Conservation (phyloP, 1,140 invertebrate genomes). For the Augochlora pura region DNA sequence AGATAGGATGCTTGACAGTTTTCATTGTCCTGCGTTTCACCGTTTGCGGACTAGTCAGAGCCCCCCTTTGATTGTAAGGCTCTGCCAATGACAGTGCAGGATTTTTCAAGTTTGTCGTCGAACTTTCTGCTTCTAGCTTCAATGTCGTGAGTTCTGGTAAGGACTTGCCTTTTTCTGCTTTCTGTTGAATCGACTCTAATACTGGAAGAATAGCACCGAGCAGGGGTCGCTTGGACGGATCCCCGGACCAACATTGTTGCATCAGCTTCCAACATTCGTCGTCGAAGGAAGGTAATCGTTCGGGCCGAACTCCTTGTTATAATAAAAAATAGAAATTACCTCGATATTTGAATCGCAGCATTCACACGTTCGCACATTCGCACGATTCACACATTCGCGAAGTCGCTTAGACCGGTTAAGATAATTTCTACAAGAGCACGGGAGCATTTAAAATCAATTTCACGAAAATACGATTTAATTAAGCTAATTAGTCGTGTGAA, state of each 20-base stretch:
- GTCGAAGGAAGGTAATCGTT: constrained; percentile 87
- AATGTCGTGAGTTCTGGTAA: constrained; percentile 53
- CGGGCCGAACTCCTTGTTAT: constrained; percentile 85
- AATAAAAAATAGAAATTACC: constrained; percentile 22
- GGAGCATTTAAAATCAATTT: too few relatives aligned
- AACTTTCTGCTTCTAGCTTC: constrained; percentile 54
- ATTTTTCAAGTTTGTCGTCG: constrained; percentile 54
- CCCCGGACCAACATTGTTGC: constrained; percentile 91
- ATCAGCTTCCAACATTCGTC: constrained; percentile 92
- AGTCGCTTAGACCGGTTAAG: too few relatives aligned
- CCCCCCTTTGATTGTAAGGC: constrained; percentile 75
- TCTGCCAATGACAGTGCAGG: constrained; percentile 70
- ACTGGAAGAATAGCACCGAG: constrained; percentile 88
- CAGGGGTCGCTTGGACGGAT: constrained; percentile 87
- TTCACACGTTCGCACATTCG: too few relatives aligned
- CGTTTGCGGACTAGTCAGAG: constrained; percentile 59
- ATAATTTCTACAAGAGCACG: too few relatives aligned
- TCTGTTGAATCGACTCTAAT: constrained; percentile 81
- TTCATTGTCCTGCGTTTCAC: constrained; percentile 59
- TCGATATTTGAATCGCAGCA: not conserved
- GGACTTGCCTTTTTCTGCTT: constrained; percentile 71
- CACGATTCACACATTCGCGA: too few relatives aligned
- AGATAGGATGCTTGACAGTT: constrained; percentile 66
- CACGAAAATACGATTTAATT: too few relatives aligned
- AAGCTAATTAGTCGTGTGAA: too few relatives aligned